These are phyloP conservation scores for Lymantria dispar DNA, from an alignment of 2,888 invertebrate genomes.

Conservation along the genomic window DNA sequence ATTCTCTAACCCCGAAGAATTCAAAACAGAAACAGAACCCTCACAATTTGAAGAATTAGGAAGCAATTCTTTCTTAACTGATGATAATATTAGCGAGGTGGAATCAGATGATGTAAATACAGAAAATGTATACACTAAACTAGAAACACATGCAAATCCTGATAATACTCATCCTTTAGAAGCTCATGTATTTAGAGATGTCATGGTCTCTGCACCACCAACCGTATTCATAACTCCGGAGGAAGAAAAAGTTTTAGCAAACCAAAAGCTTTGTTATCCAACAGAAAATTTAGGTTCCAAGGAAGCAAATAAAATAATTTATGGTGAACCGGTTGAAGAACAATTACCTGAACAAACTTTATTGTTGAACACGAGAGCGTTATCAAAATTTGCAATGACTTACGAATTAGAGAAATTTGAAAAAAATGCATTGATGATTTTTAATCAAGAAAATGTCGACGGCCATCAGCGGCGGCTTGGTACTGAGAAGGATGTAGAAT, in stretches of 20 bases:
- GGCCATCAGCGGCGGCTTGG: conserved; percentile 52
- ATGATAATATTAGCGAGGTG: conserved; percentile 17
- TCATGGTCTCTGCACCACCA: conserved; percentile 12
- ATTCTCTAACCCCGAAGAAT: conserved; percentile 6
- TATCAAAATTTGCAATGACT: conserved; percentile 47
- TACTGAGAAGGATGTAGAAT: conserved; percentile 53
- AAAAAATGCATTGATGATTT: conserved; percentile 60
- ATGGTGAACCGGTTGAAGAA: neutral
- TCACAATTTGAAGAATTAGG: conserved; percentile 5
- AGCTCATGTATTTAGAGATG: conserved; percentile 15
- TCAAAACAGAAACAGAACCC: conserved; percentile 17
- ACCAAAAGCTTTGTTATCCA: neutral
- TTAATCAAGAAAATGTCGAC: conserved; percentile 56
- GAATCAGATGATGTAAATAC: conserved; percentile 11
- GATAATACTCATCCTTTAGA: neutral
- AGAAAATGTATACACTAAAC: neutral
- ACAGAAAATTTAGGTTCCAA: neutral
- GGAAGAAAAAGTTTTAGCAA: neutral
- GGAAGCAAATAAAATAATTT: neutral
- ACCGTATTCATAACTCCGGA: neutral
- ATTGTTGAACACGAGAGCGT: conserved; percentile 32
- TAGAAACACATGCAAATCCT: neutral
- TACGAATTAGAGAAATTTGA: conserved; percentile 62
- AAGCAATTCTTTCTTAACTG: conserved; percentile 5
- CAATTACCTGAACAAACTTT: neutral